These are phyloP conservation scores for Mallateleia sp. DNA, from an alignment of 2,888 invertebrate species.

Conservation along the genomic window DNA sequence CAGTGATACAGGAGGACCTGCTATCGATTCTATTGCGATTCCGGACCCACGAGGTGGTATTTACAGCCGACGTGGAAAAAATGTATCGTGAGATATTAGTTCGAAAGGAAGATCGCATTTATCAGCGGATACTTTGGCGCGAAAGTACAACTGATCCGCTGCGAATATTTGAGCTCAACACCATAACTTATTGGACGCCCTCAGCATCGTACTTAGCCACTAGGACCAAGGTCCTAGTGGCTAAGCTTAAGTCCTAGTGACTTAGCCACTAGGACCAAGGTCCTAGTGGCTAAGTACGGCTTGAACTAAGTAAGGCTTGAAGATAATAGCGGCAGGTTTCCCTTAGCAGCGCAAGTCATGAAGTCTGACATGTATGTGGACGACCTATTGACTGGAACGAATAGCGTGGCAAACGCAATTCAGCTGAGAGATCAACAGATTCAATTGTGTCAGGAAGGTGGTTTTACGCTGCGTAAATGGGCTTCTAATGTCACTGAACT, in stretches of 20 bases:
- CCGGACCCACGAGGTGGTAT: conserved; percentile 71
- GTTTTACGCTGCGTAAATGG: too few species aligned
- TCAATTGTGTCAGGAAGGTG: too few species aligned
- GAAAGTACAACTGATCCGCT: conserved; percentile 13
- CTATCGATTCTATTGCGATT: conserved; percentile 78
- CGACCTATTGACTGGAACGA: too few species aligned
- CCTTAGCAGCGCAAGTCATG: too few species aligned
- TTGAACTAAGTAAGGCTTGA: too few species aligned
- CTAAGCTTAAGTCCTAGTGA: too few species aligned
- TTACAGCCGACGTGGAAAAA: conserved; percentile 84
- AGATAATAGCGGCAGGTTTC: too few species aligned
- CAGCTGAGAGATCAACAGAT: too few species aligned
- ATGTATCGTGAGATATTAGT: conserved; percentile 82
- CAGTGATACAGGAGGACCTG: conserved; percentile 78
- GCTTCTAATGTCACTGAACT: too few species aligned
- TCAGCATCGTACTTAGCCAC: not conserved
- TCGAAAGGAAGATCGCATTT: conserved; percentile 68
- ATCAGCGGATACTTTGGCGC: conserved; percentile 83
- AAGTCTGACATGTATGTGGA: too few species aligned
- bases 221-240: not conserved
- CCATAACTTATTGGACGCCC: conserved; percentile 79
- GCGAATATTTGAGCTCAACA: conserved; percentile 68
- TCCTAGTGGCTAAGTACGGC: too few species aligned
- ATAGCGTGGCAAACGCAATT: too few species aligned
- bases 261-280: not conserved